These are phyloP conservation scores for Sciaenops ocellatus DNA, from an alignment of 2,797 vertebrate genomes.

Conservation along the genomic window DNA sequence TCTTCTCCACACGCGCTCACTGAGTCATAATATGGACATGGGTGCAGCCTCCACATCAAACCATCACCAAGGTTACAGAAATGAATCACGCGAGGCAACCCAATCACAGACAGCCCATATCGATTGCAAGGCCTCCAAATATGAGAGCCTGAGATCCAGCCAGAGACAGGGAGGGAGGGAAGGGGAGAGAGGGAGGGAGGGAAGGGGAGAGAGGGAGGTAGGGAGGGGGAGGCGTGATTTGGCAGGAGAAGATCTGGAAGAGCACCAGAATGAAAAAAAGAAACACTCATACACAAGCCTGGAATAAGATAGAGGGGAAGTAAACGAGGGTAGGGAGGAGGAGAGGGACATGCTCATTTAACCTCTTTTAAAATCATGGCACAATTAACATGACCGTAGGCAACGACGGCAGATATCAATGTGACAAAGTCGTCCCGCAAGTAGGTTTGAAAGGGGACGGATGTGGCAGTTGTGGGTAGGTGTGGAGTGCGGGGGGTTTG, in stretches of 20 bases:
- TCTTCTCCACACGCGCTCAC: slow-evolving; percentile 75
- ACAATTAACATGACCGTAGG: slow-evolving; percentile 65
- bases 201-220: neutral
- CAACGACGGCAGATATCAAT: slow-evolving; percentile 21
- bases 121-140: slow-evolving; percentile 83
- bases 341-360: slow-evolving; percentile 59
- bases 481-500: slow-evolving; percentile 6
- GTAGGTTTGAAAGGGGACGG: slow-evolving; percentile 29
- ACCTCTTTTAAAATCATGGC: slow-evolving; percentile 67
- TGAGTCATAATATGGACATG: slow-evolving; percentile 84
- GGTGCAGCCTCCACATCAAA: slow-evolving; percentile 84
- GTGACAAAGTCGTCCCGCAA: slow-evolving; percentile 42
- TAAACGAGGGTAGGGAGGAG: slow-evolving; percentile 26
- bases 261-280: slow-evolving; percentile 59
- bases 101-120: slow-evolving; percentile 85
- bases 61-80: slow-evolving; percentile 87
- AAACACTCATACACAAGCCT: slow-evolving; percentile 43
- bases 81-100: slow-evolving; percentile 85
- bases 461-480: slow-evolving; percentile 36
- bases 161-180: slow-evolving; percentile 58
- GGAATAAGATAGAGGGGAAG: slow-evolving; percentile 55
- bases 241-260: slow-evolving; percentile 63
- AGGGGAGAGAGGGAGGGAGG: slow-evolving; percentile 23
- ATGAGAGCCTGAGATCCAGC: slow-evolving; percentile 76
- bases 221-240: slow-evolving; percentile 56